A percentile compares a stretch with the other conserved stretches of the same genome.
phyloP scores from a whole-genome alignment of 2,797 vertebrate genomes.

The Mormyrus hasselquistii region DNA sequence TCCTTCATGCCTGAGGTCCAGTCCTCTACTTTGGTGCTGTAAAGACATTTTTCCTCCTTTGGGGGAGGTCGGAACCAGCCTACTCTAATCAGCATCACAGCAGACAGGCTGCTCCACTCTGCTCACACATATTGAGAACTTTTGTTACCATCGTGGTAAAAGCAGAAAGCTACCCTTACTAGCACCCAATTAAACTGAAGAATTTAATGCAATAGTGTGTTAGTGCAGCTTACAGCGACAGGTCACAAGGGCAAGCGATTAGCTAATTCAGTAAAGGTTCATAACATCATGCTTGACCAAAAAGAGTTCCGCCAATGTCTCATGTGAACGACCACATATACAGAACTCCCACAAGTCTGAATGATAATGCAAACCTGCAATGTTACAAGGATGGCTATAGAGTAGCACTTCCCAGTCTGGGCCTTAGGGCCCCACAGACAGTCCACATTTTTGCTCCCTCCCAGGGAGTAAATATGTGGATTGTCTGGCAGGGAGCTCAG shows the following conservation, averaged over 20 bases:
- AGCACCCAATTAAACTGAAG: background rate
- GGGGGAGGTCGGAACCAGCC: background rate
- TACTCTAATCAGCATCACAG: background rate
- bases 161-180: background rate
- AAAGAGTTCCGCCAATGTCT: background rate
- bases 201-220: background rate
- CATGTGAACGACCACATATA: background rate
- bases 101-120: background rate
- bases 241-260: background rate
- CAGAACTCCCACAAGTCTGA: background rate
- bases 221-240: background rate
- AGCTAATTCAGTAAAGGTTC: background rate
- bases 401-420: background rate
- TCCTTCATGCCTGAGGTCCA: slow-evolving; percentile 10
- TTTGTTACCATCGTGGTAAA: background rate
- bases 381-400: background rate
- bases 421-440: background rate
- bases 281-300: background rate
- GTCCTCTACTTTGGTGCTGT: background rate
- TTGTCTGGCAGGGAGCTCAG: background rate
- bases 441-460: background rate
- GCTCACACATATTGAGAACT: background rate
- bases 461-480: background rate
- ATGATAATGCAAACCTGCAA: background rate
- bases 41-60: background rate